Percentiles rank a stretch among this genome's conserved stretches.
phyloP scores from a whole-genome alignment of 2,113 vertebrate genomes.

The Oostethus manadensis region DNA sequence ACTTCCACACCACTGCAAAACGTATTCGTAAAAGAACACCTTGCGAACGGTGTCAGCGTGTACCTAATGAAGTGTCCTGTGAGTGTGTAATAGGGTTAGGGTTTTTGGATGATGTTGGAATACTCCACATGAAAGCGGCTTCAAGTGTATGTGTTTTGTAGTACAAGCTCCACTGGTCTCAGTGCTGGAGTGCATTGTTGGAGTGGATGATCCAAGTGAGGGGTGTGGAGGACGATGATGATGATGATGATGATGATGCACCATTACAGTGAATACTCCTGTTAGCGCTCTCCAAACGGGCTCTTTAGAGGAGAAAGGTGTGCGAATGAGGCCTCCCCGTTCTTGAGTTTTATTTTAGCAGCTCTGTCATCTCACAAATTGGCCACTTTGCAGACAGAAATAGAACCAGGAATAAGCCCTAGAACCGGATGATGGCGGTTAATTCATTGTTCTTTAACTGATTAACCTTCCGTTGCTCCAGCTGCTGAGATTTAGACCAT shows the following conservation, averaged over 20 bases:
- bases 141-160: too few species aligned
- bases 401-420: conserved; percentile 54
- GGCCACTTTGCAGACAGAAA: conserved; percentile 51
- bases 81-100: too few species aligned
- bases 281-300: conserved; percentile 48
- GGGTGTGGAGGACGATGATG: conserved; percentile 56
- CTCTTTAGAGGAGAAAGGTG: conserved; percentile 58
- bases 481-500: too few species aligned
- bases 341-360: conserved; percentile 54
- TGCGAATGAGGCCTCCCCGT: conserved; percentile 52
- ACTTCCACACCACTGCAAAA: too few species aligned
- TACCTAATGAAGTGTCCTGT: too few species aligned
- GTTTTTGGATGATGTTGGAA: too few species aligned
- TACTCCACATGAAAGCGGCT: too few species aligned
- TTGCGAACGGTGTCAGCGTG: too few species aligned
- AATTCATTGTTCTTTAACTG: neutral
- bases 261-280: conserved; percentile 64
- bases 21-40: too few species aligned
- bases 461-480: neutral
- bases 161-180: conserved; percentile 2
- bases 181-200: neutral
- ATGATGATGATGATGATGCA: conserved; percentile 19
- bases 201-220: conserved; percentile 61
- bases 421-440: neutral
- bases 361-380: conserved; percentile 53